Evolutionary conservation across 2,888 invertebrate genomes (phyloP).

Genomic region (Sussaba pulchella): DNA sequence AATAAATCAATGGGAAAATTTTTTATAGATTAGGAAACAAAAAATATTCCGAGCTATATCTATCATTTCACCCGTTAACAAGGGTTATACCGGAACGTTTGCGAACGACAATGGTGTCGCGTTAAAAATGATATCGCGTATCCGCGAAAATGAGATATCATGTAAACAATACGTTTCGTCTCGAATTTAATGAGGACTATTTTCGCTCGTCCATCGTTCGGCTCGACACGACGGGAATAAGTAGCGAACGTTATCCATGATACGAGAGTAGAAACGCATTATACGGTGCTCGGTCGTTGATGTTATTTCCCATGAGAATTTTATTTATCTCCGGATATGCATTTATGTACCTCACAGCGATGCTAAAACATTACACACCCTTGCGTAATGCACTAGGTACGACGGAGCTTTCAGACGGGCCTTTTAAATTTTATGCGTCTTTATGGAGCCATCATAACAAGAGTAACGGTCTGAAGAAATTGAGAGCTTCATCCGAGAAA

Average conservation of each 20-base stretch:
- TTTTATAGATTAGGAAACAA: too few species aligned
- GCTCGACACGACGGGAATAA: slow-evolving; percentile 15
- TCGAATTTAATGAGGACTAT: background rate
- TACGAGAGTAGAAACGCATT: slow-evolving; percentile 15
- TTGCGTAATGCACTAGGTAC: slow-evolving; percentile 47
- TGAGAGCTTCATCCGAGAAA: slow-evolving; percentile 14
- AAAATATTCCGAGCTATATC: too few species aligned
- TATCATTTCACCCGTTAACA: background rate
- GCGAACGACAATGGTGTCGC: background rate
- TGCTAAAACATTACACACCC: slow-evolving; percentile 39
- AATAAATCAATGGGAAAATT: too few species aligned
- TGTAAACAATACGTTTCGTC: slow-evolving; percentile 23
- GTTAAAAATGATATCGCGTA: slow-evolving; percentile 20
- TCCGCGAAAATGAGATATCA: slow-evolving; percentile 21
- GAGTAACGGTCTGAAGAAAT: slow-evolving; percentile 43
- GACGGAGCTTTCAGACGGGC: slow-evolving; percentile 30
- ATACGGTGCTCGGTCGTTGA: slow-evolving; percentile 46
- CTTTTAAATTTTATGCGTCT: slow-evolving; percentile 60
- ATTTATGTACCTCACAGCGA: slow-evolving; percentile 41
- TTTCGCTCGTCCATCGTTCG: background rate
- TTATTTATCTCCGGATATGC: slow-evolving; percentile 11
- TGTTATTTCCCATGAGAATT: slow-evolving; percentile 32
- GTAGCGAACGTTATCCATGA: slow-evolving; percentile 22
- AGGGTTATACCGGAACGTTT: background rate
- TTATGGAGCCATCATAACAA: slow-evolving; percentile 54